phyloP scores from a whole-genome alignment of 2,797 vertebrate genomes.

The Antennarius maculatus region DNA sequence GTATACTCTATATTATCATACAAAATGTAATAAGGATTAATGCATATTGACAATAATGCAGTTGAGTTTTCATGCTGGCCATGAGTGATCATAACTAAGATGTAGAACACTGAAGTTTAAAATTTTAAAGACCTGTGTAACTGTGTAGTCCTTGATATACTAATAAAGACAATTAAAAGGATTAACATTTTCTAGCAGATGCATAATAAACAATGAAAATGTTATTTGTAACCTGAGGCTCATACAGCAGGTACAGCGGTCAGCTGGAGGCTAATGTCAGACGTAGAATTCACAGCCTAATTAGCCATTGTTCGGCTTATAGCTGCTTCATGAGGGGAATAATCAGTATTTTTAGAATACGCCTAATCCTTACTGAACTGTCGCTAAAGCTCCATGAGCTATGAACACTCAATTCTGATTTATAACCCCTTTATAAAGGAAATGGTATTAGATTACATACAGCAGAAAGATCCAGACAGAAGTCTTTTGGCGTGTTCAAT shows the following conservation, averaged over 20 bases:
- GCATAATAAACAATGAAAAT: constrained; percentile 1
- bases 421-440: background rate
- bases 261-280: background rate
- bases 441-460: background rate
- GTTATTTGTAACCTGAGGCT: background rate
- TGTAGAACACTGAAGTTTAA: background rate
- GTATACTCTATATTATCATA: too few species aligned
- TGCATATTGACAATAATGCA: background rate
- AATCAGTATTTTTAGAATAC: background rate
- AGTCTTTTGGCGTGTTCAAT: background rate
- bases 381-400: background rate
- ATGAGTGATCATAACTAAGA: background rate
- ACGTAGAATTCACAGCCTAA: background rate
- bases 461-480: background rate
- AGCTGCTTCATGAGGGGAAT: background rate
- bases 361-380: background rate
- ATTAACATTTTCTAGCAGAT: constrained; percentile 6
- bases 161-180: background rate
- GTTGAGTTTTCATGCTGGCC: background rate
- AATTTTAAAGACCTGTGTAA: background rate
- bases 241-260: too few species aligned
- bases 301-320: background rate
- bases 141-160: background rate
- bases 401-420: background rate
- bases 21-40: background rate